Base-by-base conservation (phyloP, 2,888 invertebrate genomes). In the Heteromyza rotundicornis region DNA sequence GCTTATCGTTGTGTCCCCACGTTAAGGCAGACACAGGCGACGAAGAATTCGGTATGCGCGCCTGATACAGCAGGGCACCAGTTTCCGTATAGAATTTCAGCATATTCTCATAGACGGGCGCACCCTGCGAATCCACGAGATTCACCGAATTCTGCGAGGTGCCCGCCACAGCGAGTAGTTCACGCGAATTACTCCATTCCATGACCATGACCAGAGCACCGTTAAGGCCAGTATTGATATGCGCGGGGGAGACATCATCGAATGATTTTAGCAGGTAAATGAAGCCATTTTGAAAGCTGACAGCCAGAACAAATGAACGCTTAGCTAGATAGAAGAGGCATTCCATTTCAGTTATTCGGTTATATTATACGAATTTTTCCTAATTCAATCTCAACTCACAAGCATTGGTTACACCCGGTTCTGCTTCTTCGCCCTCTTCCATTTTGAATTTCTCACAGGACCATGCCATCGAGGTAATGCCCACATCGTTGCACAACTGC, bases 381-480 rank as follows among this genome's bases (percentile, higher is more conserved):
- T 27, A 27, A 27, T 27, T 27, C 10, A 27, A 8, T n/a, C 14
- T 19, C 47, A 1, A 47, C 75, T 76, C 64, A 83, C 83, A 80
- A 60, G 86, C 86, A 80, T 86, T 86, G 52, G 82, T 85, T 57
- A 89, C 77, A 75, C 89, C 77, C 68, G 87, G 81, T 76, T 87
- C 87, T 1, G 86, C 87, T 68, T 93, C 94, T 74, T 93, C 93
- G 1, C 91, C 92, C 81, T 96, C 96, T 80, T 96, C 96, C 96
- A 97, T 96, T 85, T 96, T 96, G 84, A 97, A 97, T 79, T 96
- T 96, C 81, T 96, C 96, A 80, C 97, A 96, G 19, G 96, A 96
- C 97, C 97, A 98, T 16, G 94, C 92, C 94, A 98, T 95, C 53
- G 92, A 89, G 1, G 90, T 90, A 72, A 98, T 95, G 8, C 92